Conservation (phyloP, 2,888 invertebrate species). For the Drosophila koepferae region DNA sequence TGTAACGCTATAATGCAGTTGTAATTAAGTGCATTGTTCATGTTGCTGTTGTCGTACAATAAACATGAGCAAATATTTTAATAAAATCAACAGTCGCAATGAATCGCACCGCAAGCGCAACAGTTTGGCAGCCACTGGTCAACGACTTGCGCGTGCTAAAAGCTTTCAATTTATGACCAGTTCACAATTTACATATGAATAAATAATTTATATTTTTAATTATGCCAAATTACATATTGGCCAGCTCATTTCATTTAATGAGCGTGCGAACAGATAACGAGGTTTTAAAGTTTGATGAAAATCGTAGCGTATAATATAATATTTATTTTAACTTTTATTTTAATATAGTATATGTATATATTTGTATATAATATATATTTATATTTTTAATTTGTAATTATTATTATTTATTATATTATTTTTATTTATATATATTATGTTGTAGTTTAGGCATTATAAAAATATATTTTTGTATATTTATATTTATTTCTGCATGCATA, state of each 20-base stretch:
- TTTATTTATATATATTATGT: too few relatives aligned
- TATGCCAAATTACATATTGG: constrained; percentile 40
- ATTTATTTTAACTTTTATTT: not conserved
- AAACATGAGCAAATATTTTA: constrained; percentile 57
- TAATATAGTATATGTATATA: too few relatives aligned
- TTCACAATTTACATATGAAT: constrained; percentile 43
- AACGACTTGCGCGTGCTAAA: constrained; percentile 36
- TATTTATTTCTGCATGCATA: too few relatives aligned
- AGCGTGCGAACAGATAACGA: not conserved
- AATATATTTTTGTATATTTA: too few relatives aligned
- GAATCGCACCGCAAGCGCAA: constrained; percentile 45
- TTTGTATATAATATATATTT: too few relatives aligned
- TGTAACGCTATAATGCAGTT: constrained; percentile 70
- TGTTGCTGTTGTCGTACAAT: constrained; percentile 25
- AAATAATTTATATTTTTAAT: constrained; percentile 48
- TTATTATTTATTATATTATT: too few relatives aligned
- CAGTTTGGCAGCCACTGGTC: constrained; percentile 39
- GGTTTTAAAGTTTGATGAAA: not conserved
- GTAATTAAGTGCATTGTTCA: constrained; percentile 67
- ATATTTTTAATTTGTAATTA: too few relatives aligned
- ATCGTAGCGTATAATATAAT: not conserved
- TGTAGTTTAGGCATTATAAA: too few relatives aligned
- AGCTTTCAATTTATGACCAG: constrained; percentile 47
- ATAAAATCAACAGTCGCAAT: constrained; percentile 64
- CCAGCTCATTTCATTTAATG: not conserved